Conservation (phyloP, 64 coral and sea anemone genomes). For the Stylophora pistillata region DNA sequence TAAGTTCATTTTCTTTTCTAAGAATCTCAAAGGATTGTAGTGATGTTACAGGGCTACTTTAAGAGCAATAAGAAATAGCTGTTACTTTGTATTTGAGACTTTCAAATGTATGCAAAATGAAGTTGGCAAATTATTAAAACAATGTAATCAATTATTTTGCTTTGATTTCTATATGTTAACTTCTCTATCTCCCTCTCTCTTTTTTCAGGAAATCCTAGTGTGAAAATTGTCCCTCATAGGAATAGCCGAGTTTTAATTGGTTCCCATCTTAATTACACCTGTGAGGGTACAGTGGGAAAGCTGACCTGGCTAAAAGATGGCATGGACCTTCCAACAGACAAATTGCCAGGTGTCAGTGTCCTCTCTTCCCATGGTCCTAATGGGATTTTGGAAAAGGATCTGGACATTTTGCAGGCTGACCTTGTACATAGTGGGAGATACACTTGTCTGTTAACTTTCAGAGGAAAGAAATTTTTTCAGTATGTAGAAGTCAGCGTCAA, state of each 20-base stretch:
- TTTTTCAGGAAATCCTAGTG: background rate
- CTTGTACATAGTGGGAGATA: background rate
- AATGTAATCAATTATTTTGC: no score
- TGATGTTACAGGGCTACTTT: background rate
- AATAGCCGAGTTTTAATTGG: background rate
- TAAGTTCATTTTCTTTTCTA: background rate
- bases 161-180: no score
- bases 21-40: background rate
- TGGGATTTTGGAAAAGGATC: background rate
- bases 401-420: background rate
- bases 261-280: background rate
- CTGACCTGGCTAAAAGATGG: background rate
- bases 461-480: no score
- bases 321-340: background rate
- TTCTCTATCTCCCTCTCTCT: background rate
- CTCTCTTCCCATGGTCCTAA: background rate
- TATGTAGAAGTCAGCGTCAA: background rate
- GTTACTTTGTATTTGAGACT: no score
- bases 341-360: background rate
- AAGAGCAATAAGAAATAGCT: no score
- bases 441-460: background rate
- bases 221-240: background rate
- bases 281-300: background rate
- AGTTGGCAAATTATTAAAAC: no score
- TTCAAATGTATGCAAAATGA: no score